Evolutionary conservation across 2,797 vertebrate genomes (phyloP), one percentile per base, ranked within the genome.

Genomic region (Pseudochirops corinnae): DNA sequence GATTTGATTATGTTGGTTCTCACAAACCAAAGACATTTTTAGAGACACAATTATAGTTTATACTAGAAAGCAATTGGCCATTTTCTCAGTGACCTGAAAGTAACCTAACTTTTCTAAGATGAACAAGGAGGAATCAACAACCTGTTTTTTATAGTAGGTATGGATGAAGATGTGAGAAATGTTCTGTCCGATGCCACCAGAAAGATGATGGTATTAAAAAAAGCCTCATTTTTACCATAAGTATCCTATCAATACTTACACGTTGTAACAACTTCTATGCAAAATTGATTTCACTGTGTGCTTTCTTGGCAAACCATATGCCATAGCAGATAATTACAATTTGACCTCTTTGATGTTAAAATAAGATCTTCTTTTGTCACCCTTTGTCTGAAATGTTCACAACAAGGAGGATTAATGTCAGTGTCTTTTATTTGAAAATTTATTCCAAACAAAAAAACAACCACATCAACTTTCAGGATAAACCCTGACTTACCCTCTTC

Each of bases 301-400:
- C 90, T 92, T 97, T 82, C 97, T 96, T 5, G 97, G 96, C 93
- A 98, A 93, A n/a, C 97, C 95, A 13, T 96, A 97, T 1, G 97
- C 97, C 98, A 98, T 97, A 94, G 92, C n/a, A 31, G 94, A 58
- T 55, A 9, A 4, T 57, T 31, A 93, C 31, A 14, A 55, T 58
- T 74, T 46, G 14, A 33, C 53, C 95, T 92, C 94, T 56, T 53
- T 1, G 74, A 24, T 82, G 74, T 82, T 46, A 82, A 82, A 82
- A 46, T 24, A 82, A 26, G 74, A 82, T 82, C n/a, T 82, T 82
- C 74, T 74, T 74, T 74, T 24, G n/a, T 46, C 74, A 82, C 74
- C 39, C 74, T 46, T 46, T 82, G 67, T 39, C 67, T 74, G 74
- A 82, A 82, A 82, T 82, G 39, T 82, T 82, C 39, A 82, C 39